Conservation (phyloP, 2,113 vertebrate species). For the Thinocorus orbignyianus region DNA sequence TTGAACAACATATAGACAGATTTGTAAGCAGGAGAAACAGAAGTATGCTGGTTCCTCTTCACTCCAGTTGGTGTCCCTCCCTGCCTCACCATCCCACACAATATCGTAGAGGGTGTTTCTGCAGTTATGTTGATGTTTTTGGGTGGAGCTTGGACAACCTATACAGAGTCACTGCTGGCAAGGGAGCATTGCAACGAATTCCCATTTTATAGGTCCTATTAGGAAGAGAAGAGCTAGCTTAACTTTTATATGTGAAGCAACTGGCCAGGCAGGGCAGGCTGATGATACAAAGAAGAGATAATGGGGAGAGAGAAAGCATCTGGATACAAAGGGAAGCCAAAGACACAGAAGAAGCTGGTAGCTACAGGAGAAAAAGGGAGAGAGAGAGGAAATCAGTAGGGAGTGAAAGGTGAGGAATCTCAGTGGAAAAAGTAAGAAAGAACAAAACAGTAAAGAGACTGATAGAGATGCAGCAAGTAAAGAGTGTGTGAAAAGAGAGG, state of each 20-base stretch:
- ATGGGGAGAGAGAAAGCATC: neutral
- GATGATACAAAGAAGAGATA: neutral
- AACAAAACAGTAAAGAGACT: neutral
- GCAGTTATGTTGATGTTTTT: neutral
- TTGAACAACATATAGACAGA: neutral
- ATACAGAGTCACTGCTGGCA: neutral
- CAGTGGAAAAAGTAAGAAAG: neutral
- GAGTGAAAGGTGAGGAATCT: neutral
- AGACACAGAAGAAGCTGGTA: neutral
- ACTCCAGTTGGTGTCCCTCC: neutral
- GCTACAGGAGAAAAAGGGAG: neutral
- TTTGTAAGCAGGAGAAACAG: neutral
- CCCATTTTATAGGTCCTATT: neutral
- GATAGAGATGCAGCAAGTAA: neutral
- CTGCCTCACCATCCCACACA: neutral
- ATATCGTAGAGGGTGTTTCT: neutral
- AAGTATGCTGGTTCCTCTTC: rapidly evolving
- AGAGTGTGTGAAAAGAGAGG: neutral
- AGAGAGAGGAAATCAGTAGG: neutral
- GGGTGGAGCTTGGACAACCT: neutral
- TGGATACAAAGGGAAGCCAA: neutral
- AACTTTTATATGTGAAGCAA: neutral
- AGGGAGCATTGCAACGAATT: neutral
- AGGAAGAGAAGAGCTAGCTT: neutral
- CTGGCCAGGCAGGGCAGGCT: neutral